Conservation (phyloP, 92 coral and sea anemone genomes). For the Zoanthus sansibaricus region DNA sequence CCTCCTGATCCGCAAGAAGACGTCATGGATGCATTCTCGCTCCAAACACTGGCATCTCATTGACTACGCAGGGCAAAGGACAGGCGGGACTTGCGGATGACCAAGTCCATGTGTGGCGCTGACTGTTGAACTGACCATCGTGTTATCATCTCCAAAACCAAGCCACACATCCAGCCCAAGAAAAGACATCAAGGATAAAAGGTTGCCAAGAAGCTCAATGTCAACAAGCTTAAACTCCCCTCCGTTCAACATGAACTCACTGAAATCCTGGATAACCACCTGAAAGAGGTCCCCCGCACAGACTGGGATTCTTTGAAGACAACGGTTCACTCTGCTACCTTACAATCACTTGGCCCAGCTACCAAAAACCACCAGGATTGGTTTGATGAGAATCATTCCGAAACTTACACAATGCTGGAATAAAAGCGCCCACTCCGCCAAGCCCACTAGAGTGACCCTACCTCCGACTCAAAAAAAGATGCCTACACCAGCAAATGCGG, state of each 20-base stretch:
- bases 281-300: neutral
- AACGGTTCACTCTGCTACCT: neutral
- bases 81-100: neutral
- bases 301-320: neutral
- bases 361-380: no score
- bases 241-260: neutral
- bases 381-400: no score
- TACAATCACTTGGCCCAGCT: neutral
- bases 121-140: neutral
- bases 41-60: conserved; percentile 46
- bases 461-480: no score
- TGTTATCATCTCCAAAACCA: no score
- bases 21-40: neutral
- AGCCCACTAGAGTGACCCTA: no score
- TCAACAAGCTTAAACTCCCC: neutral
- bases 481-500: no score
- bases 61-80: no score
- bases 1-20: neutral
- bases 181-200: neutral
- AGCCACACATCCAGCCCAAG: no score
- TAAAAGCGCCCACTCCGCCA: no score
- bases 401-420: no score
- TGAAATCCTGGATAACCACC: no score
- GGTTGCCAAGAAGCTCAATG: neutral
- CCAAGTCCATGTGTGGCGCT: neutral